A percentile compares a stretch with the other conserved stretches of the same genome.
Evolutionary conservation across 1,140 invertebrate species (phyloP).

Genomic region (Chironomus tepperi): DNA sequence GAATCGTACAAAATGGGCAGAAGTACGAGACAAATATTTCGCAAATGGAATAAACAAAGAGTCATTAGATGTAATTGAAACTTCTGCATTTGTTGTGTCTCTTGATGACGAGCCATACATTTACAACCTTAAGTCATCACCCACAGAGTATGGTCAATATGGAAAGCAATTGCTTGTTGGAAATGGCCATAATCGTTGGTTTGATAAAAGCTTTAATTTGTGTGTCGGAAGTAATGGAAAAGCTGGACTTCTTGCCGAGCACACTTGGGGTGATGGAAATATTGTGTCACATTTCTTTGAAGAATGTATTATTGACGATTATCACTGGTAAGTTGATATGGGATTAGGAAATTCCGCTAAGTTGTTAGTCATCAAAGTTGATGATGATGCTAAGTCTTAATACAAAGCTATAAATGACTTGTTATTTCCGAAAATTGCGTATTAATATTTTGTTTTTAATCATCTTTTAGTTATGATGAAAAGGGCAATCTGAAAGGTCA

Average conservation of each 20-base stretch:
- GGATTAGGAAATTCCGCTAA: too few species aligned
- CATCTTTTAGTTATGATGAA: too few species aligned
- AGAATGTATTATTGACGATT: background rate
- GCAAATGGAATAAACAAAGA: constrained; percentile 71
- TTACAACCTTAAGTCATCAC: constrained; percentile 63
- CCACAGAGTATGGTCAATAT: constrained; percentile 68
- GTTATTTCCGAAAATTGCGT: too few species aligned
- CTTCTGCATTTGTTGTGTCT: constrained; percentile 79
- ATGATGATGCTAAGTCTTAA: too few species aligned
- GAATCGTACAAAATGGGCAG: constrained; percentile 79
- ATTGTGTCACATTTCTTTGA: background rate
- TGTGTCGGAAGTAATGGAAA: constrained; percentile 81
- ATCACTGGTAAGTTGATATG: background rate
- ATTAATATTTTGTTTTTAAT: too few species aligned
- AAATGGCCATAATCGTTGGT: constrained; percentile 90
- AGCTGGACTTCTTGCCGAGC: constrained; percentile 33
- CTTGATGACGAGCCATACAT: constrained; percentile 54
- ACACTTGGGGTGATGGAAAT: background rate
- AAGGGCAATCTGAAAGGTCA: too few species aligned
- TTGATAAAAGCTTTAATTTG: constrained; percentile 93
- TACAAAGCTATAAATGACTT: too few species aligned
- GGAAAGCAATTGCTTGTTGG: constrained; percentile 80
- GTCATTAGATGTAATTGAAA: constrained; percentile 82
- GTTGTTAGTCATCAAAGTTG: too few species aligned
- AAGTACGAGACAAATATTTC: constrained; percentile 63